Evolutionary conservation across 2,888 invertebrate genomes (phyloP).

Genomic region (Ochropleura leucogaster): DNA sequence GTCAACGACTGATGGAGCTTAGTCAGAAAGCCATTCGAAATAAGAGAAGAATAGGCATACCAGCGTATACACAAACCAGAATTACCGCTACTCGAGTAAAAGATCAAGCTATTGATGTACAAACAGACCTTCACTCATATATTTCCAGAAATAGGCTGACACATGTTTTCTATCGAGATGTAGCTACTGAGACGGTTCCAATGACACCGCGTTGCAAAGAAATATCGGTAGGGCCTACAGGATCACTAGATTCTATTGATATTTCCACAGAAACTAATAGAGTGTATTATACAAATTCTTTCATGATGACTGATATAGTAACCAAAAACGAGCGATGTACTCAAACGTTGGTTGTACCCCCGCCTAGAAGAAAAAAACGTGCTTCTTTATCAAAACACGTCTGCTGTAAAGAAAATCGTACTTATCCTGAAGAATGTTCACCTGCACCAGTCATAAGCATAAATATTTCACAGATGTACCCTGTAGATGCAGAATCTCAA

Average conservation of each 20-base stretch:
- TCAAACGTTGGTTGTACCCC: conserved; percentile 81
- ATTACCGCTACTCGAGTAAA: conserved; percentile 88
- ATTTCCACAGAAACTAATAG: conserved; percentile 80
- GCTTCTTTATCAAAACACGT: conserved; percentile 48
- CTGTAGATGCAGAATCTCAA: conserved; percentile 83
- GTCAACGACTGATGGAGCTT: conserved; percentile 90
- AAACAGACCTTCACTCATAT: conserved; percentile 87
- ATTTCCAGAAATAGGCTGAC: conserved; percentile 77
- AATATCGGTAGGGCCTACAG: conserved; percentile 82
- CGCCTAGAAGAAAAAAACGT: conserved; percentile 81
- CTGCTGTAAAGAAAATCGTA: conserved; percentile 65
- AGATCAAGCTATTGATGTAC: conserved; percentile 90
- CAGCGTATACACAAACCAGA: conserved; percentile 91
- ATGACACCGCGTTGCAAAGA: conserved; percentile 88
- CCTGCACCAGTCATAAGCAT: conserved; percentile 90
- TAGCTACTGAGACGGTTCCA: conserved; percentile 83
- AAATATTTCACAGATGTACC: conserved; percentile 90
- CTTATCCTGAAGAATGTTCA: conserved; percentile 74
- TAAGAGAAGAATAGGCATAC: conserved; percentile 86
- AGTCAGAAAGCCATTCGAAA: conserved; percentile 91
- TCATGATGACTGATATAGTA: conserved; percentile 82
- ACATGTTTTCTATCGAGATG: conserved; percentile 78
- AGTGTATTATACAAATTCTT: conserved; percentile 78
- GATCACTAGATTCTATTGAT: conserved; percentile 78
- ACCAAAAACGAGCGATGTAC: conserved; percentile 76